Percentiles rank a stretch among this genome's conserved stretches.
Evolutionary conservation across 1,140 invertebrate genomes (phyloP).

Genomic region (Mycetomoellerius zeteki): DNA sequence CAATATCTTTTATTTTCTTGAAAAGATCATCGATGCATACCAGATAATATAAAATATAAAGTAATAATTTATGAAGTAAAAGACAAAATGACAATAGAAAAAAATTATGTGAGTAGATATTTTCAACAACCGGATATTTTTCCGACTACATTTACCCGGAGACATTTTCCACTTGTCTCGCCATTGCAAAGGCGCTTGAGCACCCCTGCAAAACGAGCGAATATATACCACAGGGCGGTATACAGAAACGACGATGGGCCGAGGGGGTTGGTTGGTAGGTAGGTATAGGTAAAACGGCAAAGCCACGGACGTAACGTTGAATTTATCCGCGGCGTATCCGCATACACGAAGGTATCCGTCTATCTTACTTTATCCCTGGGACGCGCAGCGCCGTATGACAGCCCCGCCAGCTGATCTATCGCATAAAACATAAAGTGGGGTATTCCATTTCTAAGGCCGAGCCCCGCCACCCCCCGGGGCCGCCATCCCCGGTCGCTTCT

Average conservation of each 20-base stretch:
- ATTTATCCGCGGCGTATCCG: constrained; percentile 85
- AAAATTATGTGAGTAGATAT: constrained; percentile 11
- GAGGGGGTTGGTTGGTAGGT: constrained; percentile 42
- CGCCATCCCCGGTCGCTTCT: constrained; percentile 59
- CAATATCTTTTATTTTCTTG: neutral
- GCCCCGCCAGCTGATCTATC: constrained; percentile 86
- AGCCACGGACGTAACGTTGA: constrained; percentile 85
- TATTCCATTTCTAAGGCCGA: constrained; percentile 86
- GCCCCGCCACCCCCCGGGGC: constrained; percentile 33
- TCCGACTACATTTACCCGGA: constrained; percentile 31
- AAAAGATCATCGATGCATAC: neutral
- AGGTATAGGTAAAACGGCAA: constrained; percentile 83
- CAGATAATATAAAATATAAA: neutral
- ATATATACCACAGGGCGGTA: constrained; percentile 63
- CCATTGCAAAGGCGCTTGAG: constrained; percentile 68
- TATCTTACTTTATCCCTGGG: constrained; percentile 86
- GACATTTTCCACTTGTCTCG: constrained; percentile 62
- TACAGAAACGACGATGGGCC: constrained; percentile 38
- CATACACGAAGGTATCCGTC: constrained; percentile 85
- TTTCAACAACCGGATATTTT: constrained; percentile 30
- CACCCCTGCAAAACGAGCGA: constrained; percentile 72
- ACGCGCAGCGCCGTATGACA: constrained; percentile 85
- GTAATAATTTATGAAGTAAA: neutral
- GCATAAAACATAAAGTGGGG: constrained; percentile 86
- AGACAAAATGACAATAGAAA: neutral